Conservation (phyloP, 2,888 invertebrate genomes). For the Megaustenia siamemsis region DNA sequence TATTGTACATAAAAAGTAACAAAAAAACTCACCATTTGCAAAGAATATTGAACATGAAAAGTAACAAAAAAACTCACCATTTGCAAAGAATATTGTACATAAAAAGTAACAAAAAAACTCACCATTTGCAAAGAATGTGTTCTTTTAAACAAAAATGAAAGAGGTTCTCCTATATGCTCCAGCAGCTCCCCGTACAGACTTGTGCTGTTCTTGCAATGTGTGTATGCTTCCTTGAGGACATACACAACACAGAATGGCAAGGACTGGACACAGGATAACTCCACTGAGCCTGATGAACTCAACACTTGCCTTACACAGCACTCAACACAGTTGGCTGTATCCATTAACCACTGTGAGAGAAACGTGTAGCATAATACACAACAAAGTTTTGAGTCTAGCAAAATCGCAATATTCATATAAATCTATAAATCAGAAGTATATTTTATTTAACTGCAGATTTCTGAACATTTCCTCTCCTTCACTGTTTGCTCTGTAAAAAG, state of each 20-base stretch:
- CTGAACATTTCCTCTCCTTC: no score
- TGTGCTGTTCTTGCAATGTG: slow-evolving; percentile 73
- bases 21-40: no score
- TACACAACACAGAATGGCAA: slow-evolving; percentile 66
- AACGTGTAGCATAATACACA: not conserved
- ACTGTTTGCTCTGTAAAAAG: no score
- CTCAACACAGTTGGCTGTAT: slow-evolving; percentile 63
- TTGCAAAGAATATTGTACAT: no score
- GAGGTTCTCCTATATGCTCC: slow-evolving; percentile 64
- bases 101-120: no score
- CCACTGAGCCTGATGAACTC: slow-evolving; percentile 50
- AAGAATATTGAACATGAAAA: no score
- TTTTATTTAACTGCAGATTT: no score
- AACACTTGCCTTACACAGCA: slow-evolving; percentile 64
- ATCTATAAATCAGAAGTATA: no score
- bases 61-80: no score
- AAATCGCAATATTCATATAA: no score
- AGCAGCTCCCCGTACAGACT: slow-evolving; percentile 69
- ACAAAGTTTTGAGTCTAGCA: no score
- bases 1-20: no score
- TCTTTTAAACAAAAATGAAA: slow-evolving; percentile 70
- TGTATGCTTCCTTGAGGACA: slow-evolving; percentile 68
- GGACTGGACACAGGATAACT: slow-evolving; percentile 62
- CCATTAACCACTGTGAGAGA: slow-evolving; percentile 47
- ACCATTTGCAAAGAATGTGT: slow-evolving; percentile 73